Evolutionary conservation across 2,888 invertebrate species (phyloP).

Genomic region (Dryocosmus kuriphilus): DNA sequence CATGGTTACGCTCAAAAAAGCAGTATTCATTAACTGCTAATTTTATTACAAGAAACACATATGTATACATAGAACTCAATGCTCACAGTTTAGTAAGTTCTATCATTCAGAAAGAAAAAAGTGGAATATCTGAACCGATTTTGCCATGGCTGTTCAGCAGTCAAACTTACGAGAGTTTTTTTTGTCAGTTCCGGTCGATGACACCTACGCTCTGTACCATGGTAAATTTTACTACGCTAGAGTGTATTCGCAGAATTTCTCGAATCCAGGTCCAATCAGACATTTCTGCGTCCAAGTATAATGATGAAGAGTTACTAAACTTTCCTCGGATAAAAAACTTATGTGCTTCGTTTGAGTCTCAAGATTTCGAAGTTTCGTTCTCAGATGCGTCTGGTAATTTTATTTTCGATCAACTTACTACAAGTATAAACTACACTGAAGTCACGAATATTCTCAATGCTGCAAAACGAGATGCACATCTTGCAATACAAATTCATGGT

Average conservation of each 20-base stretch:
- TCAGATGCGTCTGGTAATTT: no score
- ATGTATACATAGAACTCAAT: constrained; percentile 56
- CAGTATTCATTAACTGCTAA: constrained; percentile 55
- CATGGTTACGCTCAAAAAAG: constrained; percentile 50
- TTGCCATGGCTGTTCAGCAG: constrained; percentile 43
- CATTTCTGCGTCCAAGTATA: constrained; percentile 28
- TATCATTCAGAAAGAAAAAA: constrained; percentile 41
- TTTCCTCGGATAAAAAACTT: constrained; percentile 14
- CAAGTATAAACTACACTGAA: no score
- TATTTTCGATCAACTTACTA: no score
- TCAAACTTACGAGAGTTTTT: constrained; percentile 48
- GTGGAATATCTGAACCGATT: constrained; percentile 31
- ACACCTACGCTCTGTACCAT: constrained; percentile 48
- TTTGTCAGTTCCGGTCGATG: constrained; percentile 35
- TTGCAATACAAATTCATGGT: no score
- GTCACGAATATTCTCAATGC: no score
- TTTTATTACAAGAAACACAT: constrained; percentile 55
- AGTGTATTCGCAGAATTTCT: no score
- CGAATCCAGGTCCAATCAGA: constrained; percentile 43
- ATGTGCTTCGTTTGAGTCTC: no score
- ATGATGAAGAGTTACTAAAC: constrained; percentile 18
- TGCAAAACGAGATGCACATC: no score
- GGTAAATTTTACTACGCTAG: no score
- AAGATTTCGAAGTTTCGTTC: no score
- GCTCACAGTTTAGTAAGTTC: constrained; percentile 52